phyloP scores from a whole-genome alignment of 2,797 vertebrate species.

The Sebastes steindachneri region DNA sequence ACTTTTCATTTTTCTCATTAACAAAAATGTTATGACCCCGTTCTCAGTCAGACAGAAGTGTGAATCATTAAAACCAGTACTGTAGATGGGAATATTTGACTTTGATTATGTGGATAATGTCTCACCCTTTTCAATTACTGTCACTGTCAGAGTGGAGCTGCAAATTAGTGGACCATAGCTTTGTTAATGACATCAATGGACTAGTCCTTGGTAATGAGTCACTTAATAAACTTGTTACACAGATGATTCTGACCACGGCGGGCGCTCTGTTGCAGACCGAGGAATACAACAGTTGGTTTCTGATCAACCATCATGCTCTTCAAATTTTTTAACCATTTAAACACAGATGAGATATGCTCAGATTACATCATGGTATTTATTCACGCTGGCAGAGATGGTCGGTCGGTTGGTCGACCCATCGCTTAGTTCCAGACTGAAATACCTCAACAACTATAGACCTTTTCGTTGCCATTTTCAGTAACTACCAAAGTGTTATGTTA shows the following conservation, averaged over 20 bases:
- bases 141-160: slow-evolving; percentile 2
- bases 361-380: not conserved
- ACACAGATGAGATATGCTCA: not conserved
- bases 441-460: fast-evolving
- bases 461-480: too few species aligned
- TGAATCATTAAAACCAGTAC: slow-evolving; percentile 32
- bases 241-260: not conserved
- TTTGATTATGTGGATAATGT: slow-evolving; percentile 31
- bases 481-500: too few species aligned
- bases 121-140: slow-evolving; percentile 34
- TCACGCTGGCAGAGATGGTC: too few species aligned
- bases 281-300: not conserved
- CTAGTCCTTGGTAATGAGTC: slow-evolving; percentile 19
- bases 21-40: not conserved
- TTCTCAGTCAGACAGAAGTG: not conserved
- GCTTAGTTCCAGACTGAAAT: not conserved
- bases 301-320: not conserved
- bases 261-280: not conserved
- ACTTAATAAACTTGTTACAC: slow-evolving; percentile 2
- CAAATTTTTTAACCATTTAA: not conserved
- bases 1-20: slow-evolving; percentile 6
- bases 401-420: not conserved
- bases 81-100: slow-evolving; percentile 9
- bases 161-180: slow-evolving; percentile 26
- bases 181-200: slow-evolving; percentile 26